Evolutionary conservation across 2,888 invertebrate genomes (phyloP), one percentile per base, ranked within the genome.

Genomic region (Smittia sp.): DNA sequence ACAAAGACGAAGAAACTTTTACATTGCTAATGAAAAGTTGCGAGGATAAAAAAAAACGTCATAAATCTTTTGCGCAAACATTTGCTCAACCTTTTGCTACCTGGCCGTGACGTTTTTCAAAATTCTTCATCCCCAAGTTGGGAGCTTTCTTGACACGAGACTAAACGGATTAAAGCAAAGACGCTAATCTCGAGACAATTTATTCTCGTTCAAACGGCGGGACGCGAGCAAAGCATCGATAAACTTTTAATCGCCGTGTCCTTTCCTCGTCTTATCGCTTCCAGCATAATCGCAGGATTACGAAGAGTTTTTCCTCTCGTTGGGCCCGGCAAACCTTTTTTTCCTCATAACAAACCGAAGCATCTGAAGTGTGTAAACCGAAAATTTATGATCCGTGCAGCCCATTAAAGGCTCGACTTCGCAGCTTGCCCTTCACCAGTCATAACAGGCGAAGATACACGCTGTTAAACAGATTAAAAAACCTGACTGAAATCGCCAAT

Each of bases 351-450:
- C 32, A 32, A 32, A n/a, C 2, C 46, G 46, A 46, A n/a, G n/a
- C n/a, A 46, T n/a, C 13, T 46, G 38, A 70, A 54, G 15, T 70
- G 52, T 52, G 15, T 54, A 52, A 52, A 70, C 69, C 69, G 54
- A 24, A 70, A 70, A 70, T 70, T 70, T 70, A 70, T 70, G 69
- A 70, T 13, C 52, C 69, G 32, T 70, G 46, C 32, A 15, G 46
- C 46, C 32, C 15, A 46, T 46, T 46, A 32, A 32, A 32, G 9
- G 32, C 32, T 9, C 9, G 32, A 32, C 32, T 32, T 9, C 32
- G 3, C 32, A 32, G 32, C 32, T 32, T 32, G 32, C 32, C 9
- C 32, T 32, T 9, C 9, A 32, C 32, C 4, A 32, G 9, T 9
- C 9, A 9, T 3, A 32, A 32, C 4, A 32, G 9, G 32, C 9